Evolutionary conservation across 2,888 invertebrate species (phyloP).

Genomic region (Adineta ricciae): DNA sequence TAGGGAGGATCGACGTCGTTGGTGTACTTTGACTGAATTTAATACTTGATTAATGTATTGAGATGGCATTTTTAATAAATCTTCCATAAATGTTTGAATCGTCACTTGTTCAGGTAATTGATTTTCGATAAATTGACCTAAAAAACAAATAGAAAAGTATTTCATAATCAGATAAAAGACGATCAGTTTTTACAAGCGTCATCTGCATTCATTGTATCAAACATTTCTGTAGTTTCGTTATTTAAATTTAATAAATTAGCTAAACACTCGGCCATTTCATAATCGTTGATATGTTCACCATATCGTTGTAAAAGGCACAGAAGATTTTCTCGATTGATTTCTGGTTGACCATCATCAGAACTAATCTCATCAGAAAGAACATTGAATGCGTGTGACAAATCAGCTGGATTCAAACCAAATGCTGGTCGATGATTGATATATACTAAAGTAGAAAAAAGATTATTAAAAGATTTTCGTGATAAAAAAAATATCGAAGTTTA

Average conservation of each 20-base stretch:
- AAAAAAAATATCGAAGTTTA: no score
- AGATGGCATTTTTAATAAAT: slow-evolving; percentile 35
- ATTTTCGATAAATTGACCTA: slow-evolving; percentile 43
- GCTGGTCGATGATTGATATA: slow-evolving; percentile 50
- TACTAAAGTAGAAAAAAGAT: slow-evolving; percentile 41
- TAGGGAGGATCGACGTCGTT: background rate
- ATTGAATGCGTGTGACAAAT: slow-evolving; percentile 45
- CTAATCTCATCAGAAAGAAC: slow-evolving; percentile 40
- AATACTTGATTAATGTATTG: slow-evolving; percentile 52
- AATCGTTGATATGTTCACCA: slow-evolving; percentile 50
- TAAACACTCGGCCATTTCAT: slow-evolving; percentile 48
- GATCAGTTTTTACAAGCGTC: background rate
- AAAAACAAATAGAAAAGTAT: background rate
- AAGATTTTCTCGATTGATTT: slow-evolving; percentile 43
- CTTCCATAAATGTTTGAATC: slow-evolving; percentile 44
- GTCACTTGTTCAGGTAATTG: slow-evolving; percentile 44
- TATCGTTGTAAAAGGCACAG: slow-evolving; percentile 46
- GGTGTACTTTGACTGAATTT: slow-evolving; percentile 37
- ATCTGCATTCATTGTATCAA: slow-evolving; percentile 6
- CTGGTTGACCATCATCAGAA: slow-evolving; percentile 36
- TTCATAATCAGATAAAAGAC: background rate
- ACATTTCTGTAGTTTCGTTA: slow-evolving; percentile 39
- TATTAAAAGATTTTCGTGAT: no score
- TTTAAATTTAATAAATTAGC: slow-evolving; percentile 46
- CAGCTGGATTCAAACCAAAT: slow-evolving; percentile 46